Percentiles rank a stretch among this genome's conserved stretches.
phyloP scores from a whole-genome alignment of 2,113 vertebrate genomes.

The Chunga burmeisteri region DNA sequence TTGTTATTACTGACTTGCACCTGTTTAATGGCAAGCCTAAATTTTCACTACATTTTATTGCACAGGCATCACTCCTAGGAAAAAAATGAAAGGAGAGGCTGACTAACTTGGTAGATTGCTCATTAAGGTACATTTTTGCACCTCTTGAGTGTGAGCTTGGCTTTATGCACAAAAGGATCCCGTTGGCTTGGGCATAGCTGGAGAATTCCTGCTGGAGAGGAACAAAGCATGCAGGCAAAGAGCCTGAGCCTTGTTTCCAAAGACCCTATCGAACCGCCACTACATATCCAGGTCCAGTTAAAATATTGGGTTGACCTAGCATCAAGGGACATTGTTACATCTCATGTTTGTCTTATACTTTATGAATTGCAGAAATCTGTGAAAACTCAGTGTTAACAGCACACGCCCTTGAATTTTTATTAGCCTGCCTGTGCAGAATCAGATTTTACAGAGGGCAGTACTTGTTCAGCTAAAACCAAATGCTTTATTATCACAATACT shows the following conservation, averaged over 20 bases:
- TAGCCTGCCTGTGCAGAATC: background rate
- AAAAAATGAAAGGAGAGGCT: background rate
- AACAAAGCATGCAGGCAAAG: background rate
- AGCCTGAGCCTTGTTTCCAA: background rate
- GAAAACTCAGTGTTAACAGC: background rate
- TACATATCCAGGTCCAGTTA: background rate
- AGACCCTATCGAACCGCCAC: background rate
- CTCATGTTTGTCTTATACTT: background rate
- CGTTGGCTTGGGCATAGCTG: background rate
- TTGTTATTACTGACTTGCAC: background rate
- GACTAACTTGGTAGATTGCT: background rate
- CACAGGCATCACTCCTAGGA: background rate
- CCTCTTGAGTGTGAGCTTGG: background rate
- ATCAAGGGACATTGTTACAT: background rate
- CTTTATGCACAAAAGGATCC: background rate
- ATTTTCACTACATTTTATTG: background rate
- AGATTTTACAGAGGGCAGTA: background rate
- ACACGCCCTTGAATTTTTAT: background rate
- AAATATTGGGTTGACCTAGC: background rate
- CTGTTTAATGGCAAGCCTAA: background rate
- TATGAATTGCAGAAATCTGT: background rate
- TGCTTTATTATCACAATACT: background rate
- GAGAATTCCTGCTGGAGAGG: background rate
- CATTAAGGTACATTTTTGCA: background rate
- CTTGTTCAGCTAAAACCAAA: constrained; percentile 8